Conservation (phyloP, 2,797 vertebrate species). For the Syndactyla subalaris region DNA sequence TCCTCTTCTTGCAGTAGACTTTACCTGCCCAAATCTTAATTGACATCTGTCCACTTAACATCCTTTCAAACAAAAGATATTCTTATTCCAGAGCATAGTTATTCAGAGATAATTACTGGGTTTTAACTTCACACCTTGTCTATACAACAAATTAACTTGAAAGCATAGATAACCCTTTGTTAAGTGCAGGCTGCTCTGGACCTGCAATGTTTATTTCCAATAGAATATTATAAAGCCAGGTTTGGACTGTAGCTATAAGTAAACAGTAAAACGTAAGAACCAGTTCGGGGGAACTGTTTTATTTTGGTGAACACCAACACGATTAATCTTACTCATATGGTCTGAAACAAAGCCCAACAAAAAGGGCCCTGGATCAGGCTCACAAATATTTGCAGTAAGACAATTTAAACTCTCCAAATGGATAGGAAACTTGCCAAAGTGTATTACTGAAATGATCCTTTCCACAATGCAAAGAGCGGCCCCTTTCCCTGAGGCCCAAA, state of each 20-base stretch:
- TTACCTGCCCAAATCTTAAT: not conserved
- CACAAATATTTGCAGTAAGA: slow-evolving; percentile 19
- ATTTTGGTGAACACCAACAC: not conserved
- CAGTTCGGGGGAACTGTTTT: not conserved
- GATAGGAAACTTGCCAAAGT: not conserved
- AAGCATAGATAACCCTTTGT: slow-evolving; percentile 1
- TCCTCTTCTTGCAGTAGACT: not conserved
- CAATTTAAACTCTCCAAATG: not conserved
- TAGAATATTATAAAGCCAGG: not conserved
- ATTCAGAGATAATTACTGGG: not conserved
- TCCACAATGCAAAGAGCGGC: fast-evolving
- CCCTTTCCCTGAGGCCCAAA: not conserved
- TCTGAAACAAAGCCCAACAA: not conserved
- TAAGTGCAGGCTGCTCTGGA: not conserved
- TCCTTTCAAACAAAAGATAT: slow-evolving; percentile 8
- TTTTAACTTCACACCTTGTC: not conserved
- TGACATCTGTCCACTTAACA: not conserved
- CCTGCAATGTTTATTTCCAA: not conserved
- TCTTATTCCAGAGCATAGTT: not conserved
- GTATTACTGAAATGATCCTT: not conserved
- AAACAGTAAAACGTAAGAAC: not conserved
- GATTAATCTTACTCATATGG: not conserved
- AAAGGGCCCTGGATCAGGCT: not conserved
- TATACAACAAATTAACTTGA: slow-evolving; percentile 12
- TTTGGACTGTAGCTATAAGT: not conserved